Evolutionary conservation across 2,888 invertebrate species (phyloP), one percentile per base, ranked within the genome.

Genomic region (Epirrhoe tristata): DNA sequence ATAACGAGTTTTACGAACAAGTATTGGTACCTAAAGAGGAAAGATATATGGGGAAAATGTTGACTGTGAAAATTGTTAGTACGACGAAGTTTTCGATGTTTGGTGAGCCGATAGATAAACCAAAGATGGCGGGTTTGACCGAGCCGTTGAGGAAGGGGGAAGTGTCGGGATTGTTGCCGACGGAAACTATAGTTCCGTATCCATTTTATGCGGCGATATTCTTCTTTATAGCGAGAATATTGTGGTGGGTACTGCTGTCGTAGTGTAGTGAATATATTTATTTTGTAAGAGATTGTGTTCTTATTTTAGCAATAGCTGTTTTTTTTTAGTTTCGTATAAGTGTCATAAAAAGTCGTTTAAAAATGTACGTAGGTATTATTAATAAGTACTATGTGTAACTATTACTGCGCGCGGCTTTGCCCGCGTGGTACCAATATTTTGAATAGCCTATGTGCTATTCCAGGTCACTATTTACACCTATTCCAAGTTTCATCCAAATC

Each of bases 1-100:
- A 99, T 90, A 99, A 99, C 88, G 97, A 98, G 84, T 97, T 91
- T 82, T 99, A 99, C 83, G 98, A 99, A 82, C 99, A 93, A 74
- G 96, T 98, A 0, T 85, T 99, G 64, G 94, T 99, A 0, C 98
- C 98, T 0, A 96, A 97, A 91, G 94, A 95, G 6, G 94, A 96
- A 0, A 94, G 95, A 75, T 95, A 96, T 54, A 95, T 98, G 94
- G 99, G 99, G 0, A 97, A 97, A 82, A 94, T 96, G 86, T 93
- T 99, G 0, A 95, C 95, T 0, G 98, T 99, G 0, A 94, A 95
- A 82, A 97, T 99, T 5, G 87, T 90, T 0, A 91, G 94, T 12
- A 94, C 96, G 0, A 94, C 94, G 0, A 97, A 97, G 78, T 97
- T 97, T 86, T 97, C 96, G 58, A 97, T 98, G 96, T 93, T 94